Percentiles rank a stretch among this genome's conserved stretches.
Evolutionary conservation across 2,113 vertebrate genomes (phyloP).

Genomic region (Patagioenas fasciata): DNA sequence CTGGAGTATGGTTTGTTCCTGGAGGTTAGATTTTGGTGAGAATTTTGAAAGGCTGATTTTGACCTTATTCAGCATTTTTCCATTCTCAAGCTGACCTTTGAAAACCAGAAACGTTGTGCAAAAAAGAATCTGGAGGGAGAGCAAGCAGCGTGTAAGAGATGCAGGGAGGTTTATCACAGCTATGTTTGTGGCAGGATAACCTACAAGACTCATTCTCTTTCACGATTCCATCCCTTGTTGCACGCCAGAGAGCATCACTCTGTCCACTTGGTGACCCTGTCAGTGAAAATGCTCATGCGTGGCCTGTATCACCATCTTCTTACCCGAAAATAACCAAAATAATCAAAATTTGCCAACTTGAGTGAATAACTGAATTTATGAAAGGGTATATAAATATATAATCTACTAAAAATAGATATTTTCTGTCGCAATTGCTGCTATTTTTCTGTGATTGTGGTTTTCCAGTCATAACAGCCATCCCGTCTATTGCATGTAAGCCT

Average conservation of each 20-base stretch:
- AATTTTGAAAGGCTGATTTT: conserved; percentile 1
- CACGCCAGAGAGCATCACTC: neutral
- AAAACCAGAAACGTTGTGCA: neutral
- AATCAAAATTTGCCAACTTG: neutral
- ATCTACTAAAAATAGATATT: neutral
- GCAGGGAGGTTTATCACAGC: neutral
- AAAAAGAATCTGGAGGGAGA: neutral
- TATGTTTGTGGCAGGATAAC: neutral
- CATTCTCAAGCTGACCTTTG: neutral
- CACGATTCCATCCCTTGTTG: neutral
- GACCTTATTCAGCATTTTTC: neutral
- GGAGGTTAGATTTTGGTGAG: neutral
- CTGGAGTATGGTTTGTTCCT: neutral
- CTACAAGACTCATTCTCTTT: neutral
- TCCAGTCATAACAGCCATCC: neutral
- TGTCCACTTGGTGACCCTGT: neutral
- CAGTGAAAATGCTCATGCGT: neutral
- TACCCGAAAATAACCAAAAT: neutral
- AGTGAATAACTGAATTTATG: neutral
- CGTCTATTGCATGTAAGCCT: neutral
- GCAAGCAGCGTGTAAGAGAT: neutral
- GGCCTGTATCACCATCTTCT: neutral
- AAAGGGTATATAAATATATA: neutral
- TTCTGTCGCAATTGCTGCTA: neutral
- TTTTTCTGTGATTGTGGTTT: neutral